phyloP scores from a whole-genome alignment of 2,797 vertebrate genomes.

The Diglossa cyanea region DNA sequence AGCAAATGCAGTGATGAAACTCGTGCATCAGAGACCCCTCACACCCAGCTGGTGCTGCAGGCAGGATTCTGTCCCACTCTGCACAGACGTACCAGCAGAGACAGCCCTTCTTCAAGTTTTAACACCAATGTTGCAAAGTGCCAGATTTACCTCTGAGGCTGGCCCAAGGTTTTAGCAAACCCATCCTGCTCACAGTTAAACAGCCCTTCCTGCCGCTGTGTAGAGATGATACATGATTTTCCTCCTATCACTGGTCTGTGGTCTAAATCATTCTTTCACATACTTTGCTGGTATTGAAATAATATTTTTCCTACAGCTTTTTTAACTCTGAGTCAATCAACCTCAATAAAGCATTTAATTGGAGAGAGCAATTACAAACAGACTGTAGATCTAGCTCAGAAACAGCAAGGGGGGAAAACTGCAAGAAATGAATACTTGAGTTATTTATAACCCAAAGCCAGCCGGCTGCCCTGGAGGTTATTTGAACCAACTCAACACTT shows the following conservation, averaged over 20 bases:
- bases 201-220: not conserved
- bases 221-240: not conserved
- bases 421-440: not conserved
- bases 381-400: not conserved
- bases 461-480: not conserved
- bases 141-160: not conserved
- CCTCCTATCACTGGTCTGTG: not conserved
- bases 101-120: not conserved
- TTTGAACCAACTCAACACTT: conserved; percentile 41
- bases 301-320: not conserved
- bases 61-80: not conserved
- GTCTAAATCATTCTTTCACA: not conserved
- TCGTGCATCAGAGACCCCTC: not conserved
- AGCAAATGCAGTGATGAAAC: not conserved
- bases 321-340: not conserved
- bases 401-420: not conserved
- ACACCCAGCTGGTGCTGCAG: not conserved
- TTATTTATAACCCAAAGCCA: conserved; percentile 49
- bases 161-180: not conserved
- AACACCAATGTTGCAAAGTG: not conserved
- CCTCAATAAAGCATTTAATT: not conserved
- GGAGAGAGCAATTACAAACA: not conserved
- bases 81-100: not conserved
- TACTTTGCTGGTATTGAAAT: not conserved
- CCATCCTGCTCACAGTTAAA: not conserved